These are phyloP conservation scores for Julus scanicus DNA, from an alignment of 2,888 invertebrate genomes.

Conservation along the genomic window DNA sequence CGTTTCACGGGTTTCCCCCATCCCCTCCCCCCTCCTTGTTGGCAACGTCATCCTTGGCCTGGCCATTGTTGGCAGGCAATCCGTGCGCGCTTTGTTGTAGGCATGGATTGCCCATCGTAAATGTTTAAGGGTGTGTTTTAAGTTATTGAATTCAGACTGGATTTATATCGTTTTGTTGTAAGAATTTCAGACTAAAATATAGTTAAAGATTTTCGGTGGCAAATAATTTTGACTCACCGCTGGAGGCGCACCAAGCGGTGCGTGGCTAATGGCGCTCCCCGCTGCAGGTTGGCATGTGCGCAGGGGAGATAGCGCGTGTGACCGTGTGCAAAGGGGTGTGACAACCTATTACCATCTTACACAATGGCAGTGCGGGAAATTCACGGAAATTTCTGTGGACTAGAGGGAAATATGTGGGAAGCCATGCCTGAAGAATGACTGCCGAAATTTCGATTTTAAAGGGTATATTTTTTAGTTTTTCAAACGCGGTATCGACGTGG, in stretches of 20 bases:
- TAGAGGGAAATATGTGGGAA: neutral
- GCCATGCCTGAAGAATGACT: neutral
- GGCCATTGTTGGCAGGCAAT: neutral
- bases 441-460: neutral
- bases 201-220: neutral
- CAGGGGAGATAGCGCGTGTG: constrained; percentile 12
- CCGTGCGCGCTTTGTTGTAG: neutral
- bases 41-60: neutral
- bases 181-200: no score
- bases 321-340: constrained; percentile 43
- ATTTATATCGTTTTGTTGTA: no score
- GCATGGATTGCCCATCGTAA: neutral
- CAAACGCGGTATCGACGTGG: no score
- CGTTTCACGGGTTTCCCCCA: neutral
- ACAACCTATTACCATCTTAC: constrained; percentile 27
- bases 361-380: neutral
- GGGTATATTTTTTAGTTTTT: neutral
- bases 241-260: constrained; percentile 42
- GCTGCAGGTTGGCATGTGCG: neutral
- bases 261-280: constrained; percentile 43
- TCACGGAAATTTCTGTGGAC: constrained; percentile 16
- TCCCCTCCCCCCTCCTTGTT: neutral
- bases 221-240: neutral
- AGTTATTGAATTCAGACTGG: no score
- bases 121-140: neutral